A percentile compares a stretch with the other conserved stretches of the same genome.
These are phyloP conservation scores for Adelphocoris suturalis DNA, from an alignment of 2,888 invertebrate genomes.

Conservation along the genomic window DNA sequence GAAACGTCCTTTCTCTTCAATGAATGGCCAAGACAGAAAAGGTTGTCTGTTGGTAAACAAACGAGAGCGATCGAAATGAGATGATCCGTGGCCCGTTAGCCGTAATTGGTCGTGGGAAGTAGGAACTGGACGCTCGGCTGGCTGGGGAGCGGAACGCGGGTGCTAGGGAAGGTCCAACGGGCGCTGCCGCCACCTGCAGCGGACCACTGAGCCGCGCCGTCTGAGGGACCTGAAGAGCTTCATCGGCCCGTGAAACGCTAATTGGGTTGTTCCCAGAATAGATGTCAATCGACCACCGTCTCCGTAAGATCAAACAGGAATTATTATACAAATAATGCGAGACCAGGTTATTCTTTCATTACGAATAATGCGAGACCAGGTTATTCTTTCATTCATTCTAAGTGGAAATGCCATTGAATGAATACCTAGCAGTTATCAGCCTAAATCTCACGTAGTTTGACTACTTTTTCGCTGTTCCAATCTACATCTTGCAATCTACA, in stretches of 20 bases:
- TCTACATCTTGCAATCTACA: too few species aligned
- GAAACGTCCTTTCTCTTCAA: too few species aligned
- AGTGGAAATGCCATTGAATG: too few species aligned
- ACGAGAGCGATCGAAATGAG: not conserved
- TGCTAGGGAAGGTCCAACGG: not conserved
- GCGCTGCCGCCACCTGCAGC: not conserved
- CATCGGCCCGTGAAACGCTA: constrained; percentile 23
- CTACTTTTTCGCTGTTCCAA: too few species aligned
- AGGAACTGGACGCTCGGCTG: constrained; percentile 15
- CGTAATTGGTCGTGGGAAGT: constrained; percentile 36
- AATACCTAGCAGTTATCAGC: too few species aligned
- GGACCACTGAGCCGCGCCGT: not conserved
- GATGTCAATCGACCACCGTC: not conserved
- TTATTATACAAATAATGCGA: too few species aligned
- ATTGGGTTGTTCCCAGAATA: not conserved
- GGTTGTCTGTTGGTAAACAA: not conserved
- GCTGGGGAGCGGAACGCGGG: not conserved
- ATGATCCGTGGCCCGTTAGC: constrained; percentile 8
- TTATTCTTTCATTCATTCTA: too few species aligned
- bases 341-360: too few species aligned
- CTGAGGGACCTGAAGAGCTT: not conserved
- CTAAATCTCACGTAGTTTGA: too few species aligned
- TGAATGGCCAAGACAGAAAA: not conserved
- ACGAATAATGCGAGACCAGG: too few species aligned
- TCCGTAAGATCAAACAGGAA: too few species aligned